Percentiles rank a stretch among this genome's conserved stretches.
phyloP scores from a whole-genome alignment of 2,888 invertebrate species.

The Ophioninae sp. region DNA sequence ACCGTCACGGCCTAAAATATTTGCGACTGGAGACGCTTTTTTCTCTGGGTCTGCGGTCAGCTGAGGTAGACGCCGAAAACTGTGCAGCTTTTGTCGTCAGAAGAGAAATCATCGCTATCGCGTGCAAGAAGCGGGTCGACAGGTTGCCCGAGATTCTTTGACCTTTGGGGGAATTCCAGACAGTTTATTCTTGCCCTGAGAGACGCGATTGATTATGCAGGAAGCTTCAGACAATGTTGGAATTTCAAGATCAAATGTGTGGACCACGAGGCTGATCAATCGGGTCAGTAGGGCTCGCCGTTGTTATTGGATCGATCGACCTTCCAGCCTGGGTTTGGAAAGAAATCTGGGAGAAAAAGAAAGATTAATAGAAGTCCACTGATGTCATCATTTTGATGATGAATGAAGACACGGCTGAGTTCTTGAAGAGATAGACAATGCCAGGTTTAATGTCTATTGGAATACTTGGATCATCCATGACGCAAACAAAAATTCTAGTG shows the following conservation, averaged over 20 bases:
- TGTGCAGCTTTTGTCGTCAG: background rate
- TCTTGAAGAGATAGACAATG: background rate
- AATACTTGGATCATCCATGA: constrained; percentile 35
- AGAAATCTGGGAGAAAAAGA: constrained; percentile 3
- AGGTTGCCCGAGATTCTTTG: constrained; percentile 5
- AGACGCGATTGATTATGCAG: background rate
- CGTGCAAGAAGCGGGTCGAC: constrained; percentile 11
- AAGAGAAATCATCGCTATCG: background rate
- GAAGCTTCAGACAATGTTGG: constrained; percentile 6
- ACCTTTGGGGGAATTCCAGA: background rate
- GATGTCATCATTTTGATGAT: constrained; percentile 26
- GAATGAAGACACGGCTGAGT: background rate
- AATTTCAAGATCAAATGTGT: constrained; percentile 21
- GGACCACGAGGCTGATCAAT: background rate
- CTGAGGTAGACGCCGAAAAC: background rate
- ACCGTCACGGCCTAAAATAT: background rate
- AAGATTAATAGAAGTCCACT: constrained; percentile 1
- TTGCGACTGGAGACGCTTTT: background rate
- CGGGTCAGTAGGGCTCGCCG: background rate
- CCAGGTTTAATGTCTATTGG: background rate
- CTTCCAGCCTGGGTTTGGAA: background rate
- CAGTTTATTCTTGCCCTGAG: constrained; percentile 1
- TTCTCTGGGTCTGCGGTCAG: background rate
- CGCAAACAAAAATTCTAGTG: constrained; percentile 10
- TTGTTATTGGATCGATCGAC: constrained; percentile 16